phyloP scores from a whole-genome alignment of 2,113 vertebrate genomes.

The Onychorhynchus coronatus region DNA sequence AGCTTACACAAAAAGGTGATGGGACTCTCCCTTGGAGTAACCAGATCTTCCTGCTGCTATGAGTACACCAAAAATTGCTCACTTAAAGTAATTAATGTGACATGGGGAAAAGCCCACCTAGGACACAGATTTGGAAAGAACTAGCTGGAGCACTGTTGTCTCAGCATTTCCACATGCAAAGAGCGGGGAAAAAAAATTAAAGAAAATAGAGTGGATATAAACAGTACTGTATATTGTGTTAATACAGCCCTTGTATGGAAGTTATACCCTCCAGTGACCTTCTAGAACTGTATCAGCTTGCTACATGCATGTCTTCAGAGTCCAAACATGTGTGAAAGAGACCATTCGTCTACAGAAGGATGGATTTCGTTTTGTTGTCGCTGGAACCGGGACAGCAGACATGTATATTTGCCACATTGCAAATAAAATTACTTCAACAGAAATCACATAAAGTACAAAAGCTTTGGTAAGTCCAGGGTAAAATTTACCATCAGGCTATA shows the following conservation, averaged over 20 bases:
- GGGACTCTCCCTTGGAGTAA: background rate
- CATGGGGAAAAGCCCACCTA: background rate
- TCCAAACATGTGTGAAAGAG: slow-evolving; percentile 91
- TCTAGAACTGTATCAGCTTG: slow-evolving; percentile 77
- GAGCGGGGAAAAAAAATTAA: slow-evolving; percentile 49
- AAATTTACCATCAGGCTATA: slow-evolving; percentile 67
- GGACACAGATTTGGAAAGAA: slow-evolving; percentile 24
- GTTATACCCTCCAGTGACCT: slow-evolving; percentile 86
- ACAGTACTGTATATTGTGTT: slow-evolving; percentile 77
- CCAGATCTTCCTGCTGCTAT: background rate
- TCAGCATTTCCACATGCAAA: slow-evolving; percentile 85
- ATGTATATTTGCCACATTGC: slow-evolving; percentile 75
- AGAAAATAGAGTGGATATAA: slow-evolving; percentile 70
- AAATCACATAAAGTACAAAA: slow-evolving; percentile 75
- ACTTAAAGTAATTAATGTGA: background rate
- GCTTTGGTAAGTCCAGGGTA: slow-evolving; percentile 65
- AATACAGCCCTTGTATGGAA: slow-evolving; percentile 85
- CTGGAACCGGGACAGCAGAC: slow-evolving; percentile 75
- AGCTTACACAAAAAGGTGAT: background rate
- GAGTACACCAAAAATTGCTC: background rate
- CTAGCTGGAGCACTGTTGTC: slow-evolving; percentile 74
- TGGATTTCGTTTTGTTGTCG: slow-evolving; percentile 77
- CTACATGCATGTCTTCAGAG: slow-evolving; percentile 90
- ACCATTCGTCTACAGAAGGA: slow-evolving; percentile 79
- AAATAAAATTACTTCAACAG: slow-evolving; percentile 75